Evolutionary conservation across 2,888 invertebrate species (phyloP).

Genomic region (Drosophila pegasa): DNA sequence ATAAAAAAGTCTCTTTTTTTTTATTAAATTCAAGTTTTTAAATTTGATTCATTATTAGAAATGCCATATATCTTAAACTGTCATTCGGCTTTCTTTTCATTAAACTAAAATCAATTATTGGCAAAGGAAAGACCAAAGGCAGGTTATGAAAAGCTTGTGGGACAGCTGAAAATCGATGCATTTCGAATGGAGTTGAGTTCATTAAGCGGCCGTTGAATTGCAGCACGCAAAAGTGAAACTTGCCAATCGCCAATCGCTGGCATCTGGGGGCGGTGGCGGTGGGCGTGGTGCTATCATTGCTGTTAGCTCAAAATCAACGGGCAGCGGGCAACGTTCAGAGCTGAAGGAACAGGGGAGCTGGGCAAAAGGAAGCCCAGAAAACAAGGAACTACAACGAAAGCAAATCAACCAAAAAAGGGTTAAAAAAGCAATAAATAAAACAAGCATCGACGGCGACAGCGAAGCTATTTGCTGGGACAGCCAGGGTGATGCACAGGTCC

Average conservation of each 20-base stretch:
- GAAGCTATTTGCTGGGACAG: slow-evolving; percentile 80
- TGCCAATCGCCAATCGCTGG: slow-evolving; percentile 30
- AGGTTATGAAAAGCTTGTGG: slow-evolving; percentile 23
- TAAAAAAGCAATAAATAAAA: slow-evolving; percentile 84
- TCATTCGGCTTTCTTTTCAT: slow-evolving; percentile 46
- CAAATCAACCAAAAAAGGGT: slow-evolving; percentile 80
- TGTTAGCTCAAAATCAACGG: slow-evolving; percentile 53
- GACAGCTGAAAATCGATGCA: slow-evolving; percentile 68
- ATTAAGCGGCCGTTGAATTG: slow-evolving; percentile 63
- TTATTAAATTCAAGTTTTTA: no score
- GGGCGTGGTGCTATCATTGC: slow-evolving; percentile 42
- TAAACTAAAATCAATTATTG: slow-evolving; percentile 45
- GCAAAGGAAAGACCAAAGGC: background rate
- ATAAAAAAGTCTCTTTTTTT: background rate
- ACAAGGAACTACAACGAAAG: slow-evolving; percentile 50
- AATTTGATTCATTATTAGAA: slow-evolving; percentile 14
- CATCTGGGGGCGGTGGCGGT: slow-evolving; percentile 1
- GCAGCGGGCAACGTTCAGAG: no score
- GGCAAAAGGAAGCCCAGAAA: slow-evolving; percentile 19
- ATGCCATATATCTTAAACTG: slow-evolving; percentile 12
- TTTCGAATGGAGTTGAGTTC: slow-evolving; percentile 71
- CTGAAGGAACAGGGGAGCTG: background rate
- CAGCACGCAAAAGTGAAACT: slow-evolving; percentile 68
- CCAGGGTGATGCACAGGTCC: background rate
- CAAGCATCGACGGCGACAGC: slow-evolving; percentile 81